Base-by-base conservation (phyloP, 2,113 vertebrate species). In the Nansenia antarctica region DNA sequence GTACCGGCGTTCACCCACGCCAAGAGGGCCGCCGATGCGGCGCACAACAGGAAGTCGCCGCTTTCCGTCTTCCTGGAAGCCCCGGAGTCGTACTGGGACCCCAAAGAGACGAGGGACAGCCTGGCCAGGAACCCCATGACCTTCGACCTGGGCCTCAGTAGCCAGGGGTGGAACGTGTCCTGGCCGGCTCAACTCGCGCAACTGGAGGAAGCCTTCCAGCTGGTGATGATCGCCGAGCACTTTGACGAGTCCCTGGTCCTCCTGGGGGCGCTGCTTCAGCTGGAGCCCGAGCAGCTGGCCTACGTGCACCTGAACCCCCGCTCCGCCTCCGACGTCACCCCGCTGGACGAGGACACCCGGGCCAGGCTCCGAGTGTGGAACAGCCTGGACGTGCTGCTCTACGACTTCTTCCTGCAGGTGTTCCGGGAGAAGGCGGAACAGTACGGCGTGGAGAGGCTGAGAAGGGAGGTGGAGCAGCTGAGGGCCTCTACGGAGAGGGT, bases 231-330 rank as follows among this genome's bases (percentile, higher is more conserved):
- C 0, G 47, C 81, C 0, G 85, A 87, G 61, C 76, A 86, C 35
- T 88, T 88, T 2, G 80, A 90, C 0, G 77, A 91, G 76, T 85
- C 73, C 0, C 73, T 84, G 54, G 70, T 85, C 6, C 82, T 87
- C 18, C 69, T 82, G 1, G 72, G 52, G n/a, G 72, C 78, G 2
- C 31, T 79, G 29, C 42, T 87, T 2, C 72, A 73, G 8, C 70
- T 87, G 42, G 47, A 77, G 18, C 22, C 64, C 1, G 57, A 86
- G 9, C 84, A 86, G n/a, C 57, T 84, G 15, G 70, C 58, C 5
- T 84, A 84, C 0, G 52, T 88, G 9, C 42, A n/a, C 37, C 74
- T 88, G 14, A 88, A 85, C 2, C 9, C 60, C 31, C 64, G 74
- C 7, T 45, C 55, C 0, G 22, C 31, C 0, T 37, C 31, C 1